phyloP scores from a whole-genome alignment of 2,113 vertebrate genomes.

The Psittacus erithacus region DNA sequence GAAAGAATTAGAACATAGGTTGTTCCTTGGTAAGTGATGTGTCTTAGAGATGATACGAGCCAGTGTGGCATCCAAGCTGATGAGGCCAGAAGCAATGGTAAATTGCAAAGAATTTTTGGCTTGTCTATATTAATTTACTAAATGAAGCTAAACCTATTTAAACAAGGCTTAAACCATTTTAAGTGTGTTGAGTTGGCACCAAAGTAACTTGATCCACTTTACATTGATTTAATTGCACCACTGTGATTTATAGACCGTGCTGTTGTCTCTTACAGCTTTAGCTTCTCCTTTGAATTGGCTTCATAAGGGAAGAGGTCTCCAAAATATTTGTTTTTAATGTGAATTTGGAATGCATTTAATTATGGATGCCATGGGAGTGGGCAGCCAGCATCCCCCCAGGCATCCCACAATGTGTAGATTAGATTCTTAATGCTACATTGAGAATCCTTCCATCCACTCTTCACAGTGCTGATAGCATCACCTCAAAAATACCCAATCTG shows the following conservation, averaged over 20 bases:
- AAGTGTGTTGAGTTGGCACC: constrained; percentile 36
- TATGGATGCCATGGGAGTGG: constrained; percentile 10
- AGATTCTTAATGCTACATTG: background rate
- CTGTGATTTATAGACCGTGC: background rate
- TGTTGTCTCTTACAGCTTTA: background rate
- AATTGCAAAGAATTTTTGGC: constrained; percentile 45
- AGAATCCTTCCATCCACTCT: constrained; percentile 13
- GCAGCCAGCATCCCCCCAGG: background rate
- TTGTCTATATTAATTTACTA: constrained; percentile 53
- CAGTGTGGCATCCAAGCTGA: background rate
- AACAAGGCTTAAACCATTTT: constrained; percentile 39
- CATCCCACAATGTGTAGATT: background rate
- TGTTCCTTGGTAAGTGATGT: background rate
- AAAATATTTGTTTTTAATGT: background rate
- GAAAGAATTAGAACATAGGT: background rate
- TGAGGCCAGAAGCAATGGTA: background rate
- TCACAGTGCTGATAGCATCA: constrained; percentile 14
- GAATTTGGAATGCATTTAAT: constrained; percentile 33
- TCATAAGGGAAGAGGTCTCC: background rate
- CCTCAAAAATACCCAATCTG: constrained; percentile 32
- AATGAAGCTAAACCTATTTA: constrained; percentile 56
- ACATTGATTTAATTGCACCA: constrained; percentile 43
- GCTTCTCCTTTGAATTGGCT: background rate
- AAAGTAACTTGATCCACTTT: constrained; percentile 49
- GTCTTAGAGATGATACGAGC: background rate